Base-by-base conservation (phyloP, 35 echinoderm and acorn worm genomes). In the Chiridota heheva region DNA sequence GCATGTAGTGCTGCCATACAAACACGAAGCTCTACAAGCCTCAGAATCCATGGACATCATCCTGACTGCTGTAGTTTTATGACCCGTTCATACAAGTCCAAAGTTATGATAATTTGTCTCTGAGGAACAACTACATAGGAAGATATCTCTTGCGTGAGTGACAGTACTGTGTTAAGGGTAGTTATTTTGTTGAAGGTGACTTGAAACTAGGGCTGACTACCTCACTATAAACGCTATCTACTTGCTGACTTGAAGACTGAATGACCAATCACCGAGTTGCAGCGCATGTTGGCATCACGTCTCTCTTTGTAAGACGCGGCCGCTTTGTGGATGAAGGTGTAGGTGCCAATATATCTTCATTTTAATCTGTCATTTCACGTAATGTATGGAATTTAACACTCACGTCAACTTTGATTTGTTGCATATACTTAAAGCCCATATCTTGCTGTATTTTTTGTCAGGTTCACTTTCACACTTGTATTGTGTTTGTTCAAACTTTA, bases 51-150 rank as follows among this genome's bases (percentile, higher is more conserved):
- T 7, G 72, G 72, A 34, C 30, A 53, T 76, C 72, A n/a, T 57
- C 16, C 72, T 27, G 72, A 76, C 44, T 76, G 72, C 44, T 76
- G 42, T 51, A 76, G 4, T 1, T 49, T 76, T 28, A 53, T 53
- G 8, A 47, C 72, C 36, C 72, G 40, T 51, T 76, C 72, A 57
- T 76, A 51, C 63, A 76, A 76, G n/a, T 51, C 72, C 40, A 76
- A 51, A 32, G 72, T 76, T 49, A 51, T 49, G 5, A 76, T 76
- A 1, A 47, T 51, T 34, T 51, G 44, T 57, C 44, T 76, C 1
- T 51, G 72, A 26, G 44, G 44, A 51, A 42, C 72, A 2, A 76
- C 72, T n/a, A 76, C 72, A 12, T 5, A 1, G 45, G 72, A 5
- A 51, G 72, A 76, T 31, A 76, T 51, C 7, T 76, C 72, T 51